Percentiles rank a stretch among this genome's conserved stretches.
These are phyloP conservation scores for Acromyrmex charruanus DNA, from an alignment of 1,140 invertebrate genomes.

Conservation along the genomic window DNA sequence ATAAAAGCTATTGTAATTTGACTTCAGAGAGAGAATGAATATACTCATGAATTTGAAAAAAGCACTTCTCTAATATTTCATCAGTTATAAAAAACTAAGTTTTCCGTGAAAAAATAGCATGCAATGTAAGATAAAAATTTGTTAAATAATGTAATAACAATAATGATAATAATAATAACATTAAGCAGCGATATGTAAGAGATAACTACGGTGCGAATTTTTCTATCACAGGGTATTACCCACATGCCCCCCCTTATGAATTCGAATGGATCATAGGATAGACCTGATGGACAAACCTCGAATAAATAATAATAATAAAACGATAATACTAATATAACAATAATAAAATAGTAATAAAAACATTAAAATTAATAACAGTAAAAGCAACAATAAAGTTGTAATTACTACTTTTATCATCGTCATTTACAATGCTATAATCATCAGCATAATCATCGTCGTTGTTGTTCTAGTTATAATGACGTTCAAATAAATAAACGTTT, in stretches of 20 bases:
- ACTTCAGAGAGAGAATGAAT: slow-evolving; percentile 14
- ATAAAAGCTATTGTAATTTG: slow-evolving; percentile 56
- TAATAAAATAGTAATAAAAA: slow-evolving; percentile 23
- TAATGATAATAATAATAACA: slow-evolving; percentile 64
- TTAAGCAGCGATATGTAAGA: neutral
- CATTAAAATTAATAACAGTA: slow-evolving; percentile 34
- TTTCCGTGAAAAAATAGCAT: slow-evolving; percentile 65
- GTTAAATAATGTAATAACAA: slow-evolving; percentile 62
- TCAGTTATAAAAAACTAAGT: slow-evolving; percentile 44
- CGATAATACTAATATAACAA: neutral
- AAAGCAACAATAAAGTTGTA: slow-evolving; percentile 59
- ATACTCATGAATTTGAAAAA: slow-evolving; percentile 43
- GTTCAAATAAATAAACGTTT: slow-evolving; percentile 77
- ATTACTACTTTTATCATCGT: slow-evolving; percentile 71
- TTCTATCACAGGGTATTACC: slow-evolving; percentile 22
- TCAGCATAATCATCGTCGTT: slow-evolving; percentile 74
- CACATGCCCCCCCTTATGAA: neutral
- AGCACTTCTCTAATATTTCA: slow-evolving; percentile 39
- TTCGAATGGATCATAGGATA: neutral
- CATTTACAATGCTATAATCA: slow-evolving; percentile 43
- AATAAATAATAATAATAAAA: slow-evolving; percentile 28
- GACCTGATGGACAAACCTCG: slow-evolving; percentile 10
- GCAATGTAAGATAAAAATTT: slow-evolving; percentile 64
- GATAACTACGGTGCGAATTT: neutral
- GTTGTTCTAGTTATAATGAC: slow-evolving; percentile 76